A percentile compares a stretch with the other conserved stretches of the same genome.
phyloP scores from a whole-genome alignment of 2,113 vertebrate species.

The Capreolus pygargus region DNA sequence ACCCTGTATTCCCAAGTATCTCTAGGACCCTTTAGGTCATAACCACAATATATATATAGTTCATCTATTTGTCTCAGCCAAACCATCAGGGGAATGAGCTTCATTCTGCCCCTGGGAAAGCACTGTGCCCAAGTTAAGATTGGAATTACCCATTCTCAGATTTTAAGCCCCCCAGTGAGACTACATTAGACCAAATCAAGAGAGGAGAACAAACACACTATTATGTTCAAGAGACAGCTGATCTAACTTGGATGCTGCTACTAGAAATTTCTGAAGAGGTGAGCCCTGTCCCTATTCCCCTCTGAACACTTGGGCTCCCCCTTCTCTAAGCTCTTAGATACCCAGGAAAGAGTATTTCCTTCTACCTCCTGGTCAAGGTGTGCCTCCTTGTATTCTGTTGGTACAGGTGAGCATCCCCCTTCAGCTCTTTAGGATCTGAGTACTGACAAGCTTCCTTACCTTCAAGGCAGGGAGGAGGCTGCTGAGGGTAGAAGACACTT shows the following conservation, averaged over 20 bases:
- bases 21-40: not conserved
- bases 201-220: not conserved
- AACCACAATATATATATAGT: not conserved
- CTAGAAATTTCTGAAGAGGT: not conserved
- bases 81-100: not conserved
- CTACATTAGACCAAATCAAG: not conserved
- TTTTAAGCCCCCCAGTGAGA: not conserved
- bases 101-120: not conserved
- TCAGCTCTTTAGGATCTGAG: not conserved
- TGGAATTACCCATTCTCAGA: not conserved
- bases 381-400: not conserved
- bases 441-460: not conserved
- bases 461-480: not conserved
- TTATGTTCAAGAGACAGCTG: not conserved
- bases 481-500: not conserved
- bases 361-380: not conserved
- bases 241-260: not conserved
- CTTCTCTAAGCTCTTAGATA: not conserved
- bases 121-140: not conserved
- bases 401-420: not conserved
- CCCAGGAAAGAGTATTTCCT: not conserved
- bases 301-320: not conserved
- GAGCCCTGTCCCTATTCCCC: not conserved
- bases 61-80: not conserved
- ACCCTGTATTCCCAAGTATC: not conserved